Evolutionary conservation across 2,797 vertebrate genomes (phyloP).

Genomic region (Todus mexicanus): DNA sequence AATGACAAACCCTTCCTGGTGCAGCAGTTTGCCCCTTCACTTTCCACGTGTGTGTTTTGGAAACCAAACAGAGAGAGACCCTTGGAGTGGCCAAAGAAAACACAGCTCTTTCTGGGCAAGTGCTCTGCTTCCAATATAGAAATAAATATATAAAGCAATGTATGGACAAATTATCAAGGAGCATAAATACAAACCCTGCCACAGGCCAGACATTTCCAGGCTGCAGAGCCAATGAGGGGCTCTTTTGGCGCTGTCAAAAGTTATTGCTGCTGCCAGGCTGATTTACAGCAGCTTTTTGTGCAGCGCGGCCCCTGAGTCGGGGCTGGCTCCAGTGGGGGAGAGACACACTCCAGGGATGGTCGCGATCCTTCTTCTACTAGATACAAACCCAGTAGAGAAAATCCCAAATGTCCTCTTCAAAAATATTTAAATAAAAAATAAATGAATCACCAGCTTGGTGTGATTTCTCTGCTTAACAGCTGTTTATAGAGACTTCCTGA

Average conservation of each 20-base stretch:
- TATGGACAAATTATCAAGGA: background rate
- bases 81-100: conserved; percentile 22
- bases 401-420: background rate
- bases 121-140: background rate
- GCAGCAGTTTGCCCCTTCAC: background rate
- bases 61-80: conserved; percentile 33
- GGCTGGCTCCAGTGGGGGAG: background rate
- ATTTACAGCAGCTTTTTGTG: conserved; percentile 42
- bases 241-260: background rate
- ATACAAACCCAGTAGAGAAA: background rate
- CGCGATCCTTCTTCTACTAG: background rate
- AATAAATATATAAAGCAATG: background rate
- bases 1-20: background rate
- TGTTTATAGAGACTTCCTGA: background rate
- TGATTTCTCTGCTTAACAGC: background rate
- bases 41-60: background rate
- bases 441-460: background rate
- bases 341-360: background rate
- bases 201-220: background rate
- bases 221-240: background rate
- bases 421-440: too few relatives aligned
- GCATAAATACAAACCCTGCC: background rate
- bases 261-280: background rate
- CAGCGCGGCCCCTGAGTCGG: fast-evolving
- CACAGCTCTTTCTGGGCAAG: conserved; percentile 4